These are phyloP conservation scores for Xestia c-nigrum DNA, from an alignment of 2,888 invertebrate species.

Conservation along the genomic window DNA sequence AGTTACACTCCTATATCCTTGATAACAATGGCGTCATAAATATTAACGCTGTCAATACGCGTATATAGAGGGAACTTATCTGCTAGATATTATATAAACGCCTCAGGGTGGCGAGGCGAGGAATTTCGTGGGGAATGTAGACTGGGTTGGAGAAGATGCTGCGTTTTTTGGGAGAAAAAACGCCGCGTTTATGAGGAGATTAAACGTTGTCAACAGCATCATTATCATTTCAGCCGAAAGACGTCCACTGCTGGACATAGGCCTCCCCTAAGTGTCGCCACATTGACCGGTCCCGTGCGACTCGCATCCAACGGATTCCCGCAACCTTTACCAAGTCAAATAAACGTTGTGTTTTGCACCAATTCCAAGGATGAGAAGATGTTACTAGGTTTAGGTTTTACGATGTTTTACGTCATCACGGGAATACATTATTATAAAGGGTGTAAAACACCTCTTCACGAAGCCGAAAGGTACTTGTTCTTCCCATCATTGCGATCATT, in stretches of 20 bases:
- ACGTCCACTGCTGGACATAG: too few relatives aligned
- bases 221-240: too few relatives aligned
- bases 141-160: slow-evolving; percentile 55
- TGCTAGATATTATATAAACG: slow-evolving; percentile 89
- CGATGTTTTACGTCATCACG: not conserved
- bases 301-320: too few relatives aligned
- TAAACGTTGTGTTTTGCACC: not conserved
- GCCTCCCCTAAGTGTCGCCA: too few relatives aligned
- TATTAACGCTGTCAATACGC: slow-evolving; percentile 89
- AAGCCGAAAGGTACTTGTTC: too few relatives aligned
- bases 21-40: slow-evolving; percentile 89
- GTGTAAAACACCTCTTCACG: too few relatives aligned
- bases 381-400: not conserved
- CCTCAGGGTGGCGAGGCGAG: slow-evolving; percentile 85
- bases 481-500: too few relatives aligned
- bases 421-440: too few relatives aligned
- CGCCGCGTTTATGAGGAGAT: not conserved
- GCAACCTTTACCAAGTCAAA: too few relatives aligned
- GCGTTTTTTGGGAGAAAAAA: slow-evolving; percentile 49
- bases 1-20: slow-evolving; percentile 52
- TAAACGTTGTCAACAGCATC: not conserved
- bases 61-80: slow-evolving; percentile 85
- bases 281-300: too few relatives aligned
- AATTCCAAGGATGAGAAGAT: too few relatives aligned
- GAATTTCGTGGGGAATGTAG: slow-evolving; percentile 65